Evolutionary conservation across 2,888 invertebrate genomes (phyloP), one percentile per base, ranked within the genome.

Genomic region (Thymelicus sylvestris): DNA sequence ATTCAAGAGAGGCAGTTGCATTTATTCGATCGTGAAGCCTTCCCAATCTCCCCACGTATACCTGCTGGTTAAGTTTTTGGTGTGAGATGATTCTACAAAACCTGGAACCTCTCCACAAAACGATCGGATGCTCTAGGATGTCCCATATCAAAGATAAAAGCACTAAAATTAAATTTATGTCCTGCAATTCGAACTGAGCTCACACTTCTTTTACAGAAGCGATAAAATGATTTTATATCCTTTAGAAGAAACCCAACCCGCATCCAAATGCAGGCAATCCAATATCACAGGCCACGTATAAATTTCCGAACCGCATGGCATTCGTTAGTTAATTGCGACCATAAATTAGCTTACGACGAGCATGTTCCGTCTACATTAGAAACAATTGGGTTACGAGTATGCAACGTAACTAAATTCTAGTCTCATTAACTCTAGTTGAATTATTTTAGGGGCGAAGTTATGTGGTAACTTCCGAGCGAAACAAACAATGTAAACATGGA

Each of bases 311-410:
- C 61, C 61, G 47, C 61, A 62, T 8, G n/a, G 50, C 63, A 64
- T 64, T 64, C 63, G 63, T 64, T 64, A 64, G 63, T 50, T 64
- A 64, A 64, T 64, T 64, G 38, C 63, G 15, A 50, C n/a, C 38
- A 64, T 64, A 64, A 64, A 50, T 64, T 64, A 50, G 50, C 38
- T 64, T 50, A 38, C 50, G 38, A 15, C 59, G 38, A 39, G 39
- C 59, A 50, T 38, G 50, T 5, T 55, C 7, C 55, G 55, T 55
- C 55, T 55, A 55, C 55, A 55, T 55, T 55, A 55, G 55, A 55
- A 55, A 55, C 55, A 55, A 55, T 55, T 55, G 55, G 24, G 55
- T 24, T 24, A 24, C 19, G 6, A 6, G 41, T 41, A 31, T 31
- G 41, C 10, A 41, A 41, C 41, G 10, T 41, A 31, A 31, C 44